Evolutionary conservation across 2,797 vertebrate genomes (phyloP).

Genomic region (Molossus alvarezi): DNA sequence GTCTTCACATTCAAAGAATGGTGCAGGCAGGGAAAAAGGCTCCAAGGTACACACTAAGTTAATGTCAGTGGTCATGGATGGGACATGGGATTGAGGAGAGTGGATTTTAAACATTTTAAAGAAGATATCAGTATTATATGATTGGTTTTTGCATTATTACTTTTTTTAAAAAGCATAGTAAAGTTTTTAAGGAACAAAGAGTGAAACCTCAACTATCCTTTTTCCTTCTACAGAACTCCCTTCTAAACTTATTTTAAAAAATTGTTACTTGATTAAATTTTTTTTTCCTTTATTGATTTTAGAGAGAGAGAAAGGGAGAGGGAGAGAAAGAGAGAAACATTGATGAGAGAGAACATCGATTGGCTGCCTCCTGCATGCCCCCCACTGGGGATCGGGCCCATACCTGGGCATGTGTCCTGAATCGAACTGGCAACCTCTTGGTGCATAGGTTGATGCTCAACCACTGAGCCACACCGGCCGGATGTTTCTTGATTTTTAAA

Average conservation of each 20-base stretch:
- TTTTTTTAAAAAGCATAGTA: not conserved
- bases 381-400: no score
- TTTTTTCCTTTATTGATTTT: no score
- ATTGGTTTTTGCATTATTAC: not conserved
- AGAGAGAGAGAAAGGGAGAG: no score
- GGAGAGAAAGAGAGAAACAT: no score
- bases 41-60: not conserved
- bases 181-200: not conserved
- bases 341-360: no score
- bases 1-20: not conserved
- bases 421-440: no score
- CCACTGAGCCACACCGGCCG: no score
- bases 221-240: not conserved
- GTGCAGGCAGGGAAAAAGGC: not conserved
- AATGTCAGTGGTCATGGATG: not conserved
- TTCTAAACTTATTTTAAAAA: conserved; percentile 31
- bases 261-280: not conserved
- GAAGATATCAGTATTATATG: not conserved
- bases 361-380: no score
- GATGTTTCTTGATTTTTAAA: no score
- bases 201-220: not conserved
- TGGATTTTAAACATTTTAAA: not conserved
- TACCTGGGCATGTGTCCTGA: no score
- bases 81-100: not conserved
- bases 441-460: no score